Percentiles rank a stretch among this genome's conserved stretches.
Evolutionary conservation across 2,888 invertebrate species (phyloP).

Genomic region (Epicampocera succincta): DNA sequence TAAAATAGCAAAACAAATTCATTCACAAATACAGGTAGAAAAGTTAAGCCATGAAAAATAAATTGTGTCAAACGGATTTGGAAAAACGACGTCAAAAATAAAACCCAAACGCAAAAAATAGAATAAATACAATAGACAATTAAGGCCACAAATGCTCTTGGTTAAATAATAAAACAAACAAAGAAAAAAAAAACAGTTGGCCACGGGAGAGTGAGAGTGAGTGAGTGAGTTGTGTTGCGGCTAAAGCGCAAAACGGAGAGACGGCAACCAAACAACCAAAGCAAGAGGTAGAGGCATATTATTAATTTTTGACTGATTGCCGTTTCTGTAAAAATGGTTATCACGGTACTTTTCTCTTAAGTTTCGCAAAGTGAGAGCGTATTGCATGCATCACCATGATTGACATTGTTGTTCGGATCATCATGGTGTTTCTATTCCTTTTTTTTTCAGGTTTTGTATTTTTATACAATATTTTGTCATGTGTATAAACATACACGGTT

Average conservation of each 20-base stretch:
- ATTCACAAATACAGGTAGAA: neutral
- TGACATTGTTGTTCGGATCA: constrained; percentile 47
- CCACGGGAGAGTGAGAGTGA: neutral
- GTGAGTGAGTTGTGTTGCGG: neutral
- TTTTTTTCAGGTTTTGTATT: constrained; percentile 35
- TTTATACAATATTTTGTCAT: constrained; percentile 62
- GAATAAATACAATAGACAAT: constrained; percentile 56
- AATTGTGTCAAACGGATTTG: constrained; percentile 49
- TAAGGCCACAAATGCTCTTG: constrained; percentile 55
- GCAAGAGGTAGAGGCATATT: neutral
- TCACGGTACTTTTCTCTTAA: constrained; percentile 54
- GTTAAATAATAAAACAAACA: neutral
- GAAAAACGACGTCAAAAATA: constrained; percentile 25
- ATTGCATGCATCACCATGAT: constrained; percentile 41
- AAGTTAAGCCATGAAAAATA: constrained; percentile 27
- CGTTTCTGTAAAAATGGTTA: constrained; percentile 14
- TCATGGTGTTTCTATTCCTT: constrained; percentile 10
- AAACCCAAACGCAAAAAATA: constrained; percentile 45
- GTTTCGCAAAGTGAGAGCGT: constrained; percentile 71
- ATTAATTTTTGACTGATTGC: constrained; percentile 31
- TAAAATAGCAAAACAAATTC: constrained; percentile 23
- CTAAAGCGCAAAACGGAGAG: neutral
- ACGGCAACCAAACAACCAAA: neutral
- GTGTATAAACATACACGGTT: constrained; percentile 58
- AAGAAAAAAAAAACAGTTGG: too few species aligned